These are phyloP conservation scores for Phrynocephalus versicolor DNA, from an alignment of 2,113 vertebrate species.

Conservation along the genomic window DNA sequence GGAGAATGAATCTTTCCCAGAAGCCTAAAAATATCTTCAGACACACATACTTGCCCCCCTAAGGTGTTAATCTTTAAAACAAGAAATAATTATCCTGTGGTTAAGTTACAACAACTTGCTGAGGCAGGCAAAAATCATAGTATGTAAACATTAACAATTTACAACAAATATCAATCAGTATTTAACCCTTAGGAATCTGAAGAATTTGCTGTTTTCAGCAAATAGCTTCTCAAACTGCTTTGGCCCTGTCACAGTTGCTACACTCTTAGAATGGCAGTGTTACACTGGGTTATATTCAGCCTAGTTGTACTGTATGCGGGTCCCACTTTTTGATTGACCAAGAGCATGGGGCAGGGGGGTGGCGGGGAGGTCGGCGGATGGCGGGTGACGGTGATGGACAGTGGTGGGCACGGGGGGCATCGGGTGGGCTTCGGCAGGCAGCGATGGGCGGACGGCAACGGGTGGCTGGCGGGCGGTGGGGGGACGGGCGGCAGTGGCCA, in stretches of 20 bases:
- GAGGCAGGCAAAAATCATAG: not conserved
- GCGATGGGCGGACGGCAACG: no score
- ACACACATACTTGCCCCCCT: slow-evolving; percentile 3
- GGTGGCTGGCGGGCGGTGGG: no score
- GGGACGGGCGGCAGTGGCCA: no score
- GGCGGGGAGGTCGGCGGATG: no score
- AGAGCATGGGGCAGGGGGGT: not conserved
- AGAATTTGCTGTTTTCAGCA: not conserved
- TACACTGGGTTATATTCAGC: not conserved
- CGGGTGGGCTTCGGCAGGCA: no score
- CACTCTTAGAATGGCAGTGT: slow-evolving; percentile 1
- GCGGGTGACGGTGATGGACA: no score
- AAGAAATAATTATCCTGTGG: slow-evolving; percentile 7
- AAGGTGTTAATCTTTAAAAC: slow-evolving; percentile 34
- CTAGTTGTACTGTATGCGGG: not conserved
- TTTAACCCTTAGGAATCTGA: slow-evolving; percentile 13
- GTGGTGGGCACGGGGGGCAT: no score
- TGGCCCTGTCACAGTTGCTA: not conserved
- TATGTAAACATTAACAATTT: slow-evolving; percentile 14
- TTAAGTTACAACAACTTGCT: slow-evolving; percentile 21
- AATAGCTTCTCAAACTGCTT: not conserved
- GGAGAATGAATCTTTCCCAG: slow-evolving; percentile 44
- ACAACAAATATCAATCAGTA: slow-evolving; percentile 18
- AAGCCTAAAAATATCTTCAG: slow-evolving; percentile 32
- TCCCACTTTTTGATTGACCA: no score